Percentiles rank a stretch among this genome's conserved stretches.
phyloP scores from a whole-genome alignment of 2,888 invertebrate species.

The Drosophila parthenogenetica region DNA sequence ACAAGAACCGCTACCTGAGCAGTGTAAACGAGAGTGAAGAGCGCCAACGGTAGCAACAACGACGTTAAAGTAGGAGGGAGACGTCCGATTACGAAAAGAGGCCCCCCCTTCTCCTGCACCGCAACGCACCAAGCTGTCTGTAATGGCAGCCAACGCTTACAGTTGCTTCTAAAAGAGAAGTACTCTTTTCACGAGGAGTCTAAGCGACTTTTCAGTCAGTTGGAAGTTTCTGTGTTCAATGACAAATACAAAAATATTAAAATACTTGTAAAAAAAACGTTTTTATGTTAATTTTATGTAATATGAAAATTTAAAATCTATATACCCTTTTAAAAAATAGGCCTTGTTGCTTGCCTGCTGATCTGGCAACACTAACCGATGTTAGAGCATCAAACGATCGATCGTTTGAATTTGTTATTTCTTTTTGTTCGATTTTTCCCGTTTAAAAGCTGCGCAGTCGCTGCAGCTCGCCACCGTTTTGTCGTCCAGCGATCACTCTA shows the following conservation, averaged over 20 bases:
- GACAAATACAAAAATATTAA: neutral
- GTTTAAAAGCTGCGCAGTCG: slow-evolving; percentile 52
- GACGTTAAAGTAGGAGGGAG: slow-evolving; percentile 13
- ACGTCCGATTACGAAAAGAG: slow-evolving; percentile 41
- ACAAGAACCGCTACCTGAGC: slow-evolving; percentile 48
- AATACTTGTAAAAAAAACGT: too few relatives aligned
- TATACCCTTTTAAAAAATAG: too few relatives aligned
- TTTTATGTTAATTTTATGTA: too few relatives aligned
- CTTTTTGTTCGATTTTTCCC: slow-evolving; percentile 18
- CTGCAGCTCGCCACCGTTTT: slow-evolving; percentile 16
- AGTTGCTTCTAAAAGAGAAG: slow-evolving; percentile 47
- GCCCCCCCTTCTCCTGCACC: slow-evolving; percentile 1
- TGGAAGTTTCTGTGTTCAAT: neutral
- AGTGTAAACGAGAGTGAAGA: slow-evolving; percentile 16
- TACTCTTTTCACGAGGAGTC: slow-evolving; percentile 25
- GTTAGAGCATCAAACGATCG: slow-evolving; percentile 39
- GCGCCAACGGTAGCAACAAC: slow-evolving; percentile 11
- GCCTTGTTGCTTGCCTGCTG: too few relatives aligned
- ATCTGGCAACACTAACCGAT: neutral
- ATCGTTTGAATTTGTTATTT: neutral
- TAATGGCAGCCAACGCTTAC: slow-evolving; percentile 60
- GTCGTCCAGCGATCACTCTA: slow-evolving; percentile 32
- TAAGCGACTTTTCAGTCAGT: neutral
- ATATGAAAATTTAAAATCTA: too few relatives aligned
- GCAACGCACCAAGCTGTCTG: slow-evolving; percentile 4